Percentiles rank a stretch among this genome's conserved stretches.
These are phyloP conservation scores for Eucera pruinosa DNA, from an alignment of 2,888 invertebrate species.

Conservation along the genomic window DNA sequence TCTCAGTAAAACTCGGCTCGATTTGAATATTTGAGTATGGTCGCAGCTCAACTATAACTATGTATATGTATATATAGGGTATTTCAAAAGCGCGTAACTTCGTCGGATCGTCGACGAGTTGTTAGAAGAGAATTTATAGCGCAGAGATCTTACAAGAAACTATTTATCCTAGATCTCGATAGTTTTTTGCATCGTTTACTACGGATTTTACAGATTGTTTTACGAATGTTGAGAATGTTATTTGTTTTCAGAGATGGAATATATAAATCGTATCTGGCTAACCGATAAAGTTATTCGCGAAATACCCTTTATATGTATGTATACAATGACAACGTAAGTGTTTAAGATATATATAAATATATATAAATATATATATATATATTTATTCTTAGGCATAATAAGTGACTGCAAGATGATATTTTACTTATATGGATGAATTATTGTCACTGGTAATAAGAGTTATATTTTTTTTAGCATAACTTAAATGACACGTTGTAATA, in stretches of 20 bases:
- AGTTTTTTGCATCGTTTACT: conserved; percentile 18
- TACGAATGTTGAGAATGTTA: conserved; percentile 14
- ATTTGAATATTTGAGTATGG: too few species aligned
- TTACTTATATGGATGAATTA: conserved; percentile 71
- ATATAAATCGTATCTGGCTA: conserved; percentile 2
- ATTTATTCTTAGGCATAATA: conserved; percentile 59
- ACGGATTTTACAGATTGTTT: conserved; percentile 14
- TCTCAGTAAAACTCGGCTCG: too few species aligned
- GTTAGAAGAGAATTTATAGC: neutral
- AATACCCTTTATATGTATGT: conserved; percentile 31
- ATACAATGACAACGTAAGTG: conserved; percentile 29
- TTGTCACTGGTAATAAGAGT: conserved; percentile 73
- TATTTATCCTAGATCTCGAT: neutral
- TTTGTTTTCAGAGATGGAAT: conserved; percentile 10
- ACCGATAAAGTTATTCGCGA: conserved; percentile 21
- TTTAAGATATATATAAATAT: conserved; percentile 44
- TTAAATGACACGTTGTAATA: conserved; percentile 68
- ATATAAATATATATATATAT: conserved; percentile 27
- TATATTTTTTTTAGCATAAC: conserved; percentile 80
- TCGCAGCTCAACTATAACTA: too few species aligned
- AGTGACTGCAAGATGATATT: conserved; percentile 73
- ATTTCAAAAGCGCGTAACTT: conserved; percentile 18
- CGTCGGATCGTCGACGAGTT: conserved; percentile 13
- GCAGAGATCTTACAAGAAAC: neutral
- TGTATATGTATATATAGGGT: conserved; percentile 35